These are phyloP conservation scores for Drosophila oshimai DNA, from an alignment of 1,140 invertebrate species.

Conservation along the genomic window DNA sequence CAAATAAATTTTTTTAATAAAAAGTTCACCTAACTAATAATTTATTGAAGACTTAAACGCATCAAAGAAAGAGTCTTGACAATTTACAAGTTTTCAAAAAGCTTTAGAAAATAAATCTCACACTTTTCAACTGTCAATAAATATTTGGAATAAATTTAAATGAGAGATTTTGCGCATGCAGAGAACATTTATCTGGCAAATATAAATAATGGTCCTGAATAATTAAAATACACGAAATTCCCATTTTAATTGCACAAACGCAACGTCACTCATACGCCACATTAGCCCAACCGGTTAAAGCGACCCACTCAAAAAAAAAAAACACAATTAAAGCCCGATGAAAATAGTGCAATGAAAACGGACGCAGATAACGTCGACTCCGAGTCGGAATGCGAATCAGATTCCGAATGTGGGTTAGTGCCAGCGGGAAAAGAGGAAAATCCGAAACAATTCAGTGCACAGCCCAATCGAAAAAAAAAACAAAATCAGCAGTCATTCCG, in stretches of 20 bases:
- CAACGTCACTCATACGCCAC: conserved; percentile 52
- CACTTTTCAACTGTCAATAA: neutral
- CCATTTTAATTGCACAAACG: conserved; percentile 46
- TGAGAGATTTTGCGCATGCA: neutral
- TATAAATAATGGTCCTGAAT: neutral
- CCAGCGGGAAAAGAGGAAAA: conserved; percentile 5
- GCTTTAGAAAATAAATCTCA: too few species aligned
- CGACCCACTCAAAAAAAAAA: neutral
- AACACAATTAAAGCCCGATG: neutral
- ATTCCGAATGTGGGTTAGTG: neutral
- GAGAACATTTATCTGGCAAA: neutral
- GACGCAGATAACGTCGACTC: conserved; percentile 27
- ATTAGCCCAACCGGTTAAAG: conserved; percentile 30
- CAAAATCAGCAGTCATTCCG: neutral
- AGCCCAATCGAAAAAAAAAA: conserved; percentile 10
- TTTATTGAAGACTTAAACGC: too few species aligned
- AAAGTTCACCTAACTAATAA: too few species aligned
- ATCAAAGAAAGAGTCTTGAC: too few species aligned
- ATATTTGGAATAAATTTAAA: neutral
- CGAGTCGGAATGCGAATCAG: neutral
- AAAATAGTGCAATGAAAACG: conserved; percentile 32
- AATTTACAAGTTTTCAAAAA: too few species aligned
- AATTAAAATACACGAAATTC: conserved; percentile 4
- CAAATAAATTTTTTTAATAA: too few species aligned
- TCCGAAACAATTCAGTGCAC: conserved; percentile 35